A percentile compares a stretch with the other conserved stretches of the same genome.
These are phyloP conservation scores for Genyomyrus donnyi DNA, from an alignment of 2,113 vertebrate genomes.

Conservation along the genomic window DNA sequence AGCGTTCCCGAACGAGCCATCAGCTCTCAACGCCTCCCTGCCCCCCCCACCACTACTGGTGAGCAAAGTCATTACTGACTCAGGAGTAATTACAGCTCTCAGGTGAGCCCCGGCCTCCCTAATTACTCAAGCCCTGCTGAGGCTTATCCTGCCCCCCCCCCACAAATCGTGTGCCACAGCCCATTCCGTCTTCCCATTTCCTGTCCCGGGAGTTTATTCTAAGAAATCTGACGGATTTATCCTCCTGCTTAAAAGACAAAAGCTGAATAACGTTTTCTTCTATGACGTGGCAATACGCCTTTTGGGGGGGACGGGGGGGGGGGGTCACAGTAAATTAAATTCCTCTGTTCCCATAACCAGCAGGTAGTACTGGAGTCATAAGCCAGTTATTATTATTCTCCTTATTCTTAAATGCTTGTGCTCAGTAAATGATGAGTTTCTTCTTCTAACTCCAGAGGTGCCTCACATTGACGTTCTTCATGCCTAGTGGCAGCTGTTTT, in stretches of 20 bases:
- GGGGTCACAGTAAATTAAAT: not conserved
- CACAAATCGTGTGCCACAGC: not conserved
- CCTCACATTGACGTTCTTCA: not conserved
- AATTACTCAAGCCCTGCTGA: not conserved
- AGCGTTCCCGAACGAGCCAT: not conserved
- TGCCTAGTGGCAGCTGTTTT: not conserved
- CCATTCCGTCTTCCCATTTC: not conserved
- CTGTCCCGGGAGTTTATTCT: not conserved
- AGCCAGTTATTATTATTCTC: not conserved
- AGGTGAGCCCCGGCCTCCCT: not conserved
- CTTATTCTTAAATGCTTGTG: not conserved
- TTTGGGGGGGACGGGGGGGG: not conserved
- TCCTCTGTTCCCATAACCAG: not conserved
- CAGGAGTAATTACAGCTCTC: slow-evolving; percentile 13
- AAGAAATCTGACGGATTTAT: not conserved
- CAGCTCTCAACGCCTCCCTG: not conserved
- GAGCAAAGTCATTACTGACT: not conserved
- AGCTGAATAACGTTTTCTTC: not conserved
- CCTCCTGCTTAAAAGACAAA: not conserved
- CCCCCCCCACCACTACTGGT: not conserved
- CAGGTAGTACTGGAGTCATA: not conserved
- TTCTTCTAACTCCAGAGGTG: not conserved
- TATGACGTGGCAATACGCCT: not conserved
- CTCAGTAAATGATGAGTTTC: not conserved
- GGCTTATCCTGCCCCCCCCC: not conserved